Evolutionary conservation across 2,797 vertebrate species (phyloP).

Genomic region (Coilia nasus): DNA sequence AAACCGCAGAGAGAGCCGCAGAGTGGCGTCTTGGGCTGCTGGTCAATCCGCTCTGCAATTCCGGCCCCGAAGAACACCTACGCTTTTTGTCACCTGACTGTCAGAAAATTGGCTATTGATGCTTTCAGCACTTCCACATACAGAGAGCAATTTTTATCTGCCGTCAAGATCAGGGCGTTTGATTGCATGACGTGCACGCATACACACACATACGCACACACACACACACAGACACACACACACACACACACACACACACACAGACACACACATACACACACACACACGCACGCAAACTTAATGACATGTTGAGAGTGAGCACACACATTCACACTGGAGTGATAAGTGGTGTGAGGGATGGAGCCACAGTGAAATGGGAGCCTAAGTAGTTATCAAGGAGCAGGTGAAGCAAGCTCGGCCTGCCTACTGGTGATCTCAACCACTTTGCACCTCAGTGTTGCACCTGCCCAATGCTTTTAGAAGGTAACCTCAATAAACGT

Average conservation of each 20-base stretch:
- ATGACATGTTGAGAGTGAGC: neutral
- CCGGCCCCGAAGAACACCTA: slow-evolving; percentile 50
- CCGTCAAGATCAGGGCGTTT: slow-evolving; percentile 24
- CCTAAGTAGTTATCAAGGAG: neutral
- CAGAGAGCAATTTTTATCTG: slow-evolving; percentile 47
- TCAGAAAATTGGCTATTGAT: slow-evolving; percentile 59
- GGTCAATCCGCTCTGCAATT: slow-evolving; percentile 58
- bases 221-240: neutral
- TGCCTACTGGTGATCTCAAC: too few species aligned
- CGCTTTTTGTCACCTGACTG: slow-evolving; percentile 51
- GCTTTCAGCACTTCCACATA: slow-evolving; percentile 49
- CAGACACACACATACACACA: neutral
- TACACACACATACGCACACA: neutral
- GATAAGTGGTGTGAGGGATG: neutral
- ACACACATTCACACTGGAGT: neutral
- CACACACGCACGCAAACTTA: slow-evolving; percentile 8
- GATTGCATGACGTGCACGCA: neutral
- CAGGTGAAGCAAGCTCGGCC: neutral
- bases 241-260: neutral
- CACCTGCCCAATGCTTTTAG: too few species aligned
- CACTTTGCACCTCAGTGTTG: too few species aligned
- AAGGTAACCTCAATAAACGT: too few species aligned
- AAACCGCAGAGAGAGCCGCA: neutral
- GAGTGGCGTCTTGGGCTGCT: slow-evolving; percentile 50
- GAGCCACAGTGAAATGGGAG: neutral